Percentiles rank a stretch among this genome's conserved stretches.
phyloP scores from a whole-genome alignment of 1,140 invertebrate genomes.

The Cephus cinctus region DNA sequence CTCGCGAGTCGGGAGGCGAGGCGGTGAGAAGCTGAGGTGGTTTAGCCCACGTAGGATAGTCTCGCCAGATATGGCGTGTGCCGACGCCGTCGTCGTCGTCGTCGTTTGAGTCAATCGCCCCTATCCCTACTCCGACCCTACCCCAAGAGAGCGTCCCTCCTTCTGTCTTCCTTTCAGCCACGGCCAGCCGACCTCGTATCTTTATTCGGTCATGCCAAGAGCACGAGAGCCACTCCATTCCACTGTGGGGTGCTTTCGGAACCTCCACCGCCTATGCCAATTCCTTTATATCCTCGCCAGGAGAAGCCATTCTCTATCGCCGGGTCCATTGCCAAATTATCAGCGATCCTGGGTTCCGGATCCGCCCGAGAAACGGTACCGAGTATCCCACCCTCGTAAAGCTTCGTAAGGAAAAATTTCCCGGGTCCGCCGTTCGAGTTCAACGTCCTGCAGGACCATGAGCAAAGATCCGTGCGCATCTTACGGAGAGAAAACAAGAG shows the following conservation, averaged over 20 bases:
- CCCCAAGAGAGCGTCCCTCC: constrained; percentile 2
- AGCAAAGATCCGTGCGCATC: constrained; percentile 5
- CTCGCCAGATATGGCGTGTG: constrained; percentile 46
- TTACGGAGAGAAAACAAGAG: background rate
- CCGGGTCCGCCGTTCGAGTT: too few relatives aligned
- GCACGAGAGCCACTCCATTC: constrained; percentile 19
- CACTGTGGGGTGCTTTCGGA: constrained; percentile 17
- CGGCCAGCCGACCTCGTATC: constrained; percentile 26
- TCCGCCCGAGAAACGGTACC: too few relatives aligned
- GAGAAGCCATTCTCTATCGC: too few relatives aligned
- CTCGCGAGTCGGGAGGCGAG: constrained; percentile 33
- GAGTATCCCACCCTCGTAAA: too few relatives aligned
- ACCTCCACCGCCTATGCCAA: too few relatives aligned
- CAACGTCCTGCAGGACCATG: too few relatives aligned
- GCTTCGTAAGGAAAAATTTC: too few relatives aligned
- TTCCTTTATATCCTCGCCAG: too few relatives aligned
- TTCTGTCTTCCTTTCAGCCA: constrained; percentile 3
- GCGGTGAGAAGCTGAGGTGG: constrained; percentile 22
- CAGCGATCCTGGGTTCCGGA: too few relatives aligned
- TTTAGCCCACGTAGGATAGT: constrained; percentile 43
- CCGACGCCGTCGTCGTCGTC: constrained; percentile 19
- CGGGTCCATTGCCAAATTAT: too few relatives aligned
- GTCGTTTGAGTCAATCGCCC: constrained; percentile 20
- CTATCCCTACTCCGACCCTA: constrained; percentile 5
- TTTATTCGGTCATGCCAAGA: constrained; percentile 30